Percentiles rank a stretch among this genome's conserved stretches.
Conservation (phyloP, 2,113 vertebrate genomes). For the Plecturocebus donacophilus region DNA sequence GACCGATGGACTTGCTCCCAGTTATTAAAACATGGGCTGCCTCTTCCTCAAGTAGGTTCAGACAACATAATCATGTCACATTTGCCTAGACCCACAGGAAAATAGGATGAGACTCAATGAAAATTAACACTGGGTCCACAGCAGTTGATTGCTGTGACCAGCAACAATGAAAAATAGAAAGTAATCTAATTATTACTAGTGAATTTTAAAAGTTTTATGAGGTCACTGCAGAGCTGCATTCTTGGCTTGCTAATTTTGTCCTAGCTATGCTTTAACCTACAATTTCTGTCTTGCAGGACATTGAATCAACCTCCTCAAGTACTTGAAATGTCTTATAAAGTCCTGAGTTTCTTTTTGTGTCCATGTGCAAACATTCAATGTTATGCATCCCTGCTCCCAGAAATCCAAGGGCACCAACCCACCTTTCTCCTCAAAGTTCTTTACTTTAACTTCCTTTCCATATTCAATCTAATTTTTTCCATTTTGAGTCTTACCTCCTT, state of each 20-base stretch:
- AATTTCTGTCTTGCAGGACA: neutral
- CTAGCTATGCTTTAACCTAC: neutral
- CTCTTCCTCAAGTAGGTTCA: neutral
- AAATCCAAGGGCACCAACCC: neutral
- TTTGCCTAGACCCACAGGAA: neutral
- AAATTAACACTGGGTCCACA: neutral
- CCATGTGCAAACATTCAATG: neutral
- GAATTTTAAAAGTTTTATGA: conserved; percentile 26
- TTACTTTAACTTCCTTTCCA: neutral
- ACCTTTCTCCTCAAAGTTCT: neutral
- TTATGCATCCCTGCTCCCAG: neutral
- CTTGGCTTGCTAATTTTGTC: neutral
- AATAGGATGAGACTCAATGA: neutral
- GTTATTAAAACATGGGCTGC: neutral
- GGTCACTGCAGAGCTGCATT: neutral
- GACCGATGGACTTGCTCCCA: neutral
- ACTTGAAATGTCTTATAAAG: neutral
- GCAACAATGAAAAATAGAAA: neutral
- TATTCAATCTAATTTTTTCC: neutral
- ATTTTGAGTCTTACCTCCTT: neutral
- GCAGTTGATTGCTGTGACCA: neutral
- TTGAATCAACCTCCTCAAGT: neutral
- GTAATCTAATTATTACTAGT: neutral
- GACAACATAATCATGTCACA: neutral
- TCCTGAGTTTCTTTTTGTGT: neutral